Evolutionary conservation across 2,888 invertebrate species (phyloP).

Genomic region (Xylophagus ater): DNA sequence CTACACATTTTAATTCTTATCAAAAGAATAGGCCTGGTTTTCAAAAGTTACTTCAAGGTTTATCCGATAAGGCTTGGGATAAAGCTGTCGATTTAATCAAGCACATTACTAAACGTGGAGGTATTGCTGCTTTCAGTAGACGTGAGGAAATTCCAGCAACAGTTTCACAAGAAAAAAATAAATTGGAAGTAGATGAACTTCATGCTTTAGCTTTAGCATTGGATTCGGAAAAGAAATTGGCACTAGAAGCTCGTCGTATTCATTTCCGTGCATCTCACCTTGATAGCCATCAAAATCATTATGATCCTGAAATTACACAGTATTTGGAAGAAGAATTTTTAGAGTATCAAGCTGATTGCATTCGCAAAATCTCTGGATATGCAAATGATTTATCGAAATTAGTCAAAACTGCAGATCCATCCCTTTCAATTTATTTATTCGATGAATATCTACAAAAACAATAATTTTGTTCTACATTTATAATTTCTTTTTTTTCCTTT

Average conservation of each 20-base stretch:
- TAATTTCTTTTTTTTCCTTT: too few species aligned
- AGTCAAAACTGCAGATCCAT: slow-evolving; percentile 47
- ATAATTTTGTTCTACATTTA: too few species aligned
- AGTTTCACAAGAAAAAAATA: slow-evolving; percentile 16
- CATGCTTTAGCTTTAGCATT: slow-evolving; percentile 61
- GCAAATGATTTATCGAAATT: slow-evolving; percentile 58
- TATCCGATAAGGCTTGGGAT: slow-evolving; percentile 65
- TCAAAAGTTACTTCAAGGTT: slow-evolving; percentile 56
- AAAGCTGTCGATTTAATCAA: slow-evolving; percentile 65
- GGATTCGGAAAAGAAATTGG: slow-evolving; percentile 62
- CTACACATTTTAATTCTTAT: slow-evolving; percentile 66
- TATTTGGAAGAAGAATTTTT: slow-evolving; percentile 69
- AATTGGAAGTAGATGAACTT: slow-evolving; percentile 47
- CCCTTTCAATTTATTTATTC: slow-evolving; percentile 59
- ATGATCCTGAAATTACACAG: slow-evolving; percentile 62
- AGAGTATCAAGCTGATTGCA: slow-evolving; percentile 51
- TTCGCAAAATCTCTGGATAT: slow-evolving; percentile 63
- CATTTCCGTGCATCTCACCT: slow-evolving; percentile 48
- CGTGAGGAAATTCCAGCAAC: slow-evolving; percentile 22
- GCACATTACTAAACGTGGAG: slow-evolving; percentile 63
- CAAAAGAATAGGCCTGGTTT: slow-evolving; percentile 66
- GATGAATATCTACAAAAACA: slow-evolving; percentile 49
- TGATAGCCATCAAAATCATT: slow-evolving; percentile 41
- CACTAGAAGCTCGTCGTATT: slow-evolving; percentile 53
- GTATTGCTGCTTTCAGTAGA: slow-evolving; percentile 43